Evolutionary conservation across 1,140 invertebrate species (phyloP), one percentile per base, ranked within the genome.

Genomic region (Ruditapes philippinarum): DNA sequence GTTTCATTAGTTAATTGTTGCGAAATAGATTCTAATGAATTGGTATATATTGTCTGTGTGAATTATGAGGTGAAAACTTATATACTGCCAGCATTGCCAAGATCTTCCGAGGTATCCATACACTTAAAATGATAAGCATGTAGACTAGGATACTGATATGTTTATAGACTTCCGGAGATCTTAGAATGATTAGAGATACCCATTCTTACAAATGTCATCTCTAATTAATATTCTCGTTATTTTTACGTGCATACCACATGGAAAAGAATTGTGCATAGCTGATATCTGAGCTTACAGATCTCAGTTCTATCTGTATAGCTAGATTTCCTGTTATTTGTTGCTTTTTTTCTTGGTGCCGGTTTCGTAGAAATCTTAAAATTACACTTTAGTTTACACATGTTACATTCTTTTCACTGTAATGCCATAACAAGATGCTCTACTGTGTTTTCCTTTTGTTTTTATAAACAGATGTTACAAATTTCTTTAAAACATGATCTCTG

Each of bases 201-300:
- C 28, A 78, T 51, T 51, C 74, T 57, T 54, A 49, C 74, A 78
- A 78, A 45, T 54, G 74, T 78, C 74, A 51, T 9, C 31, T 51
- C 74, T 31, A 78, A 78, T 78, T 78, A 78, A 54, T 40, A 78
- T 78, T 49, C 36, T n/a, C 45, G 33, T 49, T 9, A 57, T 78
- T 78, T 78, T 78, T 40, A 78, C 12, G 28, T 7, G 45, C 42
- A 78, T 78, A 57, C 74, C 45, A 51, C 1, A n/a, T 31, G 74
- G 45, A 78, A 33, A 51, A 25, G 74, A 51, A 78, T 40, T 78
- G 74, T 78, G 25, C 7, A 40, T 40, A 54, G 36, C 49, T 5
- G 49, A 28, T 78, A 78, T 78, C 74, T 17, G 4, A 9, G 36
- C 0, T 49, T 36, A 78, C 45, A 31, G 33, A 78, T 78, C 74